A percentile compares a stretch with the other conserved stretches of the same genome.
These are phyloP conservation scores for Holothuria scabra DNA, from an alignment of 53 echinoderm and acorn worm genomes.

Conservation along the genomic window DNA sequence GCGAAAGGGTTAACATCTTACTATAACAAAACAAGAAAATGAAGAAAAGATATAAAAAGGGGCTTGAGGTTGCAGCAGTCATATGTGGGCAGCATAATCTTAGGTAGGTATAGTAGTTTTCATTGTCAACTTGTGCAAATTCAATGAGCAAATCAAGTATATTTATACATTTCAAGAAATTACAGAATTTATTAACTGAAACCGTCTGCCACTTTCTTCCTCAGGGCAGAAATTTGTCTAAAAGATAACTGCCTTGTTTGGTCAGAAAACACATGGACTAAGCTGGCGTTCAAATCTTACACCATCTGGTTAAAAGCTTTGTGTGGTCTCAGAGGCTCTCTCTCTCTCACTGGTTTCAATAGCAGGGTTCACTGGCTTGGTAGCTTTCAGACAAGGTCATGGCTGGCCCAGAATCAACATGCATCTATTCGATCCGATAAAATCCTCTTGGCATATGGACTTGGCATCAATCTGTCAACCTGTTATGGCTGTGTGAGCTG, in stretches of 20 bases:
- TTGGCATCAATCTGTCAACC: conserved; percentile 24
- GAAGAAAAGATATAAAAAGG: too few species aligned
- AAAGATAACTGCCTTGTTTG: conserved; percentile 48
- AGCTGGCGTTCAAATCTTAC: conserved; percentile 27
- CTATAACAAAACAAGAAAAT: too few species aligned
- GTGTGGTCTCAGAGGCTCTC: conserved; percentile 25
- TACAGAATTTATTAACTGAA: conserved; percentile 27
- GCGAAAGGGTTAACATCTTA: too few species aligned
- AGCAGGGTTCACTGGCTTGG: conserved; percentile 42
- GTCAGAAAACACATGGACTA: conserved; percentile 45
- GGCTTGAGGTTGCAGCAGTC: too few species aligned
- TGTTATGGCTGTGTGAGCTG: conserved; percentile 30
- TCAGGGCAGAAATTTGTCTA: conserved; percentile 45
- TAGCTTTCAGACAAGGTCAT: conserved; percentile 38
- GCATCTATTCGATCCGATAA: conserved; percentile 15
- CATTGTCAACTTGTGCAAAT: too few species aligned
- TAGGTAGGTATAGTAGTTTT: too few species aligned
- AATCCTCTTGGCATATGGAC: conserved; percentile 40
- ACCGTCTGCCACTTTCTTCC: conserved; percentile 41
- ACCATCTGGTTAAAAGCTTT: conserved; percentile 33
- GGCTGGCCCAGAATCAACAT: conserved; percentile 43
- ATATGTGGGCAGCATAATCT: too few species aligned
- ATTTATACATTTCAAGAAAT: too few species aligned
- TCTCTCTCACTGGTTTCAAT: conserved; percentile 17
- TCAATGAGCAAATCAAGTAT: too few species aligned